phyloP scores from a whole-genome alignment of 2,888 invertebrate species.

The Meteorus colon region DNA sequence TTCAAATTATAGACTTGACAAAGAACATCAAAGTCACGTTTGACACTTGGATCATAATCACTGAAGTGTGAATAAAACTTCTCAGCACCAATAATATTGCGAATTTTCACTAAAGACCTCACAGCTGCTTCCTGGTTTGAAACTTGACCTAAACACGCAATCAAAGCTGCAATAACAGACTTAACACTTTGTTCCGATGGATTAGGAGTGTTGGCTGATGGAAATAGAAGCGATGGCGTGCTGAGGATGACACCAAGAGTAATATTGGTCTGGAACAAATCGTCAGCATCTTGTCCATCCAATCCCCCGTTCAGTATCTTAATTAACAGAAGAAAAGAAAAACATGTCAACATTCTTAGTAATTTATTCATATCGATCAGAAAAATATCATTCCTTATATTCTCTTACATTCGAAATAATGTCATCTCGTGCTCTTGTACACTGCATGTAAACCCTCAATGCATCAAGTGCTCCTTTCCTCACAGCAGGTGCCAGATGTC shows the following conservation, averaged over 20 bases:
- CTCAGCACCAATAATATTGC: constrained; percentile 79
- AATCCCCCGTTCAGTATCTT: constrained; percentile 51
- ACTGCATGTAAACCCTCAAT: constrained; percentile 81
- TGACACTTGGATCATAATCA: constrained; percentile 73
- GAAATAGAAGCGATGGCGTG: constrained; percentile 69
- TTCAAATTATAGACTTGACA: constrained; percentile 77
- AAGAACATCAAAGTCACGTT: constrained; percentile 77
- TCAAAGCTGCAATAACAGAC: constrained; percentile 68
- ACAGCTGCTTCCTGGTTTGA: constrained; percentile 79
- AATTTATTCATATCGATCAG: not conserved
- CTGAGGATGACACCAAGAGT: constrained; percentile 71
- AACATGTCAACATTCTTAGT: not conserved
- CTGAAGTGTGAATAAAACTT: constrained; percentile 78
- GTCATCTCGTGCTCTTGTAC: constrained; percentile 81
- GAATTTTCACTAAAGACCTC: constrained; percentile 81
- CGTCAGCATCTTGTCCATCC: constrained; percentile 57
- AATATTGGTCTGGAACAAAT: constrained; percentile 71
- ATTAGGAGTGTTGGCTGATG: constrained; percentile 60
- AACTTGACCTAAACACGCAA: constrained; percentile 73
- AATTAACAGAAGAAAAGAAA: not conserved
- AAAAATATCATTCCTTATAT: not conserved
- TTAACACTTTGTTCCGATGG: constrained; percentile 61
- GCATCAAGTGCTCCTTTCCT: constrained; percentile 87
- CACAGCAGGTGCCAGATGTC: constrained; percentile 86
- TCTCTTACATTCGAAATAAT: constrained; percentile 78